A percentile compares a stretch with the other conserved stretches of the same genome.
These are phyloP conservation scores for Pluvialis apricaria DNA, from an alignment of 2,113 vertebrate species.

Conservation along the genomic window DNA sequence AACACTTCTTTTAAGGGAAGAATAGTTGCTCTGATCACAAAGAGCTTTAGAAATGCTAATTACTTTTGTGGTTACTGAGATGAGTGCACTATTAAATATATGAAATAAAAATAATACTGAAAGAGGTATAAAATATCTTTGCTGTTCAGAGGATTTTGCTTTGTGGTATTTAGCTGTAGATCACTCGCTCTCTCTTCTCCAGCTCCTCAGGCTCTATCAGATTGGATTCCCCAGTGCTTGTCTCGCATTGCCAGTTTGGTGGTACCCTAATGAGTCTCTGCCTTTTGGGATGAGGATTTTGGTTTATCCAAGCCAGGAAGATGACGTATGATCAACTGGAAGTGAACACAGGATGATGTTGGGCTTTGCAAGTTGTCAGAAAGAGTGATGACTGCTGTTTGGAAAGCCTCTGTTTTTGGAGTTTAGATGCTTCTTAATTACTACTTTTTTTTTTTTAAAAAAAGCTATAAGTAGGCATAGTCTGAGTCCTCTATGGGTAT, in stretches of 20 bases:
- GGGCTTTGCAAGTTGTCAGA: not conserved
- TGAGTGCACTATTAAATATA: not conserved
- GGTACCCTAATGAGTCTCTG: not conserved
- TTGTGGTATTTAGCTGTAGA: not conserved
- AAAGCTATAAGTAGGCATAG: not conserved
- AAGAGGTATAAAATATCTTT: not conserved
- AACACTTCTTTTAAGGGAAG: not conserved
- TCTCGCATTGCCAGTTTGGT: not conserved
- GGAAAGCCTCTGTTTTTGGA: not conserved
- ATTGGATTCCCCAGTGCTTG: not conserved
- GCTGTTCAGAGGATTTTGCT: not conserved
- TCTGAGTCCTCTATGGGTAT: not conserved
- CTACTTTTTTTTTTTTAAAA: not conserved
- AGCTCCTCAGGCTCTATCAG: not conserved
- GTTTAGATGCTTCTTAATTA: not conserved
- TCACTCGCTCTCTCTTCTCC: not conserved
- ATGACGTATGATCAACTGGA: not conserved
- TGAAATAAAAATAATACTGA: not conserved
- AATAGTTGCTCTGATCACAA: conserved; percentile 21
- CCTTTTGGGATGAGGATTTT: not conserved
- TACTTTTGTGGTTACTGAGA: not conserved
- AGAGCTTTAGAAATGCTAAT: conserved; percentile 42
- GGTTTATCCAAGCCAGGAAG: not conserved
- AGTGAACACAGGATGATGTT: not conserved
- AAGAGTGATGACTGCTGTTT: not conserved